phyloP scores from a whole-genome alignment of 2,888 invertebrate species.

The Andrena flavipes region DNA sequence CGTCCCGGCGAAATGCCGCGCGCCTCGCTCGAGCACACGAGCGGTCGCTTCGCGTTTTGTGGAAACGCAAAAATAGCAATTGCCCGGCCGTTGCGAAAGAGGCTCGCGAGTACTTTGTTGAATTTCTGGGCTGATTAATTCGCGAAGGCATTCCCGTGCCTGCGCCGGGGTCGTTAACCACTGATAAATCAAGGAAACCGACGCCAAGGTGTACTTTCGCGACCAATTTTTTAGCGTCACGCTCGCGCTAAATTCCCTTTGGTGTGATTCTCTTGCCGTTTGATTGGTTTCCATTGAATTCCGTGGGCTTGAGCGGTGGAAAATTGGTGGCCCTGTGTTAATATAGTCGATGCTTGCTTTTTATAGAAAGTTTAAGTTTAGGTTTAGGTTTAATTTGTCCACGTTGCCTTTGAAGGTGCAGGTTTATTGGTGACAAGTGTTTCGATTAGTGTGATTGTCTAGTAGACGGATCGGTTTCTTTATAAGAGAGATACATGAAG shows the following conservation, averaged over 20 bases:
- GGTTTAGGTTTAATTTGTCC: too few species aligned
- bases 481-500: too few species aligned
- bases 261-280: slow-evolving; percentile 6
- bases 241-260: neutral
- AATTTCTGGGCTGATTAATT: slow-evolving; percentile 66
- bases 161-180: slow-evolving; percentile 65
- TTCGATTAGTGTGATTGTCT: neutral
- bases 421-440: neutral
- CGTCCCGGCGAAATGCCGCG: slow-evolving; percentile 31
- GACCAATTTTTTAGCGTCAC: slow-evolving; percentile 10
- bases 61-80: slow-evolving; percentile 57
- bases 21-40: neutral
- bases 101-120: slow-evolving; percentile 47
- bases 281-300: neutral
- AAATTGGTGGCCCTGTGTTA: too few species aligned
- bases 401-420: too few species aligned
- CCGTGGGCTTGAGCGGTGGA: too few species aligned
- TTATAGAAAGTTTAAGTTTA: too few species aligned
- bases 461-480: too few species aligned
- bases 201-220: slow-evolving; percentile 32
- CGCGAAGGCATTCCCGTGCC: slow-evolving; percentile 46
- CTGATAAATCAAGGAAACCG: slow-evolving; percentile 60
- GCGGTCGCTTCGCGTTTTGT: slow-evolving; percentile 25
- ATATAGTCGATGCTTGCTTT: too few species aligned
- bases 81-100: slow-evolving; percentile 55